Evolutionary conservation across 2,888 invertebrate species (phyloP).

Genomic region (Graphium colonna): DNA sequence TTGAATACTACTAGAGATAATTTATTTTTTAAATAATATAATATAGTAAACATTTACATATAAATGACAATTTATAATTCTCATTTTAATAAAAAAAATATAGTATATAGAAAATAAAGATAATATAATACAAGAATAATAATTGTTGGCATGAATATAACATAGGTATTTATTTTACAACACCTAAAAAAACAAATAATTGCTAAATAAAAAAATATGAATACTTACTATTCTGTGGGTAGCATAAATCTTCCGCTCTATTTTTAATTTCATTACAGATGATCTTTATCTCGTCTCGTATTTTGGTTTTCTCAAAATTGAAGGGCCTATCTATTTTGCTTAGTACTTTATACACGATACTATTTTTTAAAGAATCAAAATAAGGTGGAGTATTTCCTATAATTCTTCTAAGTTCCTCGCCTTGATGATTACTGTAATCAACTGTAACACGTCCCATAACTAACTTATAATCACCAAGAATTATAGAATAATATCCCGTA

Average conservation of each 20-base stretch:
- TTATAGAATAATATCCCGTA: constrained; percentile 48
- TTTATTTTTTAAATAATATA: too few relatives aligned
- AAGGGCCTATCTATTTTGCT: constrained; percentile 39
- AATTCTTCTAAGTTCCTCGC: constrained; percentile 45
- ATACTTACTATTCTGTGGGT: constrained; percentile 48
- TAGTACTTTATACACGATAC: constrained; percentile 45
- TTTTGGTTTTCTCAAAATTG: constrained; percentile 30
- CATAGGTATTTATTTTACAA: too few relatives aligned
- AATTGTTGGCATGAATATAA: too few relatives aligned
- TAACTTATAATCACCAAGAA: constrained; percentile 54
- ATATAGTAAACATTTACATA: too few relatives aligned
- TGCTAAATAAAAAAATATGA: too few relatives aligned
- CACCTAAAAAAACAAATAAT: too few relatives aligned
- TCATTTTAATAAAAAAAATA: too few relatives aligned
- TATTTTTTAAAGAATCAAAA: constrained; percentile 39
- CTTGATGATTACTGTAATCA: constrained; percentile 45
- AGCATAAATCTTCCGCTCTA: constrained; percentile 36
- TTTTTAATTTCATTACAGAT: constrained; percentile 34
- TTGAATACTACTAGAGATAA: too few relatives aligned
- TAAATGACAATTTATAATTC: too few relatives aligned
- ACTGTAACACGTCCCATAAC: constrained; percentile 44
- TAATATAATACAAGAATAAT: too few relatives aligned
- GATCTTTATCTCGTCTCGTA: constrained; percentile 44
- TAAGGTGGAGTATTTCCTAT: constrained; percentile 50
- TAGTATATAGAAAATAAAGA: too few relatives aligned